Evolutionary conservation across 1,140 invertebrate genomes (phyloP), one percentile per base, ranked within the genome.

Genomic region (Arion vulgaris): DNA sequence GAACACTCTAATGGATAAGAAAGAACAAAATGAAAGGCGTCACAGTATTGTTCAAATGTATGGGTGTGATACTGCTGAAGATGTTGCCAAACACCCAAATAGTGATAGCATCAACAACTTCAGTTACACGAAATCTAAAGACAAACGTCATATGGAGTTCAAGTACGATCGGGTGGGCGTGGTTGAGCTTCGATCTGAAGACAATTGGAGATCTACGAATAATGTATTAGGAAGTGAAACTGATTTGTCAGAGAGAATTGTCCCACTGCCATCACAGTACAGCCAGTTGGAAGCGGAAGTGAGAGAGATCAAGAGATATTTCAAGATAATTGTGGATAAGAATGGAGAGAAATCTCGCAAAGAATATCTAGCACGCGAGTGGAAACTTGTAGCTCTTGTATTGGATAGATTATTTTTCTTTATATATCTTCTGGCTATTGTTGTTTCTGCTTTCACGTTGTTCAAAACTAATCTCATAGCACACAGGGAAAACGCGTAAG

Each of bases 401-500:
- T 80, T 92, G 17, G 92, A 92, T 81, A 83, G 92, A 62, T 79
- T 92, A 15, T 91, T 92, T 72, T 92, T 92, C 87, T 89, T 90
- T 80, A 38, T 89, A 0, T 92, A 92, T 85, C 84, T 92, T 36
- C 28, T 88, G 26, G 87, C 89, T 36, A 90, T 92, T 34, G 73
- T 92, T 66, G 88, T 91, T 32, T 92, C 91, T 0, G 85, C 91
- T 28, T 87, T 88, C 45, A 88, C 89, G 15, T 87, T 92, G 77
- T 92, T 92, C 83, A 83, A 88, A 62, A 86, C 86, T 84, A 49
- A 41, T 88, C 19, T 77, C 85, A 73, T 75, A 85, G 41, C 19
- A 53, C 9, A 49, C 1, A 34, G 7, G 23, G 0, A 57, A 57
- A 57, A 19, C 5, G 53, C 9, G 9, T 19, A 19, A 49, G 45